Evolutionary conservation across 2,113 vertebrate species (phyloP).

Genomic region (Ctenomys sociabilis): DNA sequence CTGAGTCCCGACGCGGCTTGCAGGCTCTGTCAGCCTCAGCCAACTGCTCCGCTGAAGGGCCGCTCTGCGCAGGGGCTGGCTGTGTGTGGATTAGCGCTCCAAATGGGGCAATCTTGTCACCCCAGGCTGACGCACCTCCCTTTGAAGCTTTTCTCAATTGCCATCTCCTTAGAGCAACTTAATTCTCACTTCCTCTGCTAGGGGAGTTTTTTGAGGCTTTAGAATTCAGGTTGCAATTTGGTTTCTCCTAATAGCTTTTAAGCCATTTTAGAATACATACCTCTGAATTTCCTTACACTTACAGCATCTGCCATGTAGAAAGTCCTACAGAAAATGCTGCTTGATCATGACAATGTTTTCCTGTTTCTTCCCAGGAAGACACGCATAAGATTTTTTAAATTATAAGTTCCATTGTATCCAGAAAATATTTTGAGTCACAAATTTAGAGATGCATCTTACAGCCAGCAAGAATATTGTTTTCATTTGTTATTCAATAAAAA

Average conservation of each 20-base stretch:
- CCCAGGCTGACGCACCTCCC: background rate
- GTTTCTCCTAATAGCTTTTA: background rate
- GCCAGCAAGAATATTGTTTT: background rate
- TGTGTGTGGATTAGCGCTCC: background rate
- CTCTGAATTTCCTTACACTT: background rate
- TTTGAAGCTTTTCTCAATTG: background rate
- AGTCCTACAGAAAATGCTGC: background rate
- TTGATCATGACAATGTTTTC: background rate
- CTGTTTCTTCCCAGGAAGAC: background rate
- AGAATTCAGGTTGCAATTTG: background rate
- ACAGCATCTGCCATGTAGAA: background rate
- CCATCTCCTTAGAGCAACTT: background rate
- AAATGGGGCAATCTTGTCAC: background rate
- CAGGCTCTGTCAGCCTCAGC: slow-evolving; percentile 12
- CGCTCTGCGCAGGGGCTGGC: no score
- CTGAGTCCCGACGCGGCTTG: background rate
- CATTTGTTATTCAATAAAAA: slow-evolving; percentile 5
- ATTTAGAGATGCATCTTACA: background rate
- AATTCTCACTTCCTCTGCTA: background rate
- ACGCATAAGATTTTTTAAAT: background rate
- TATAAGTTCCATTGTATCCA: background rate
- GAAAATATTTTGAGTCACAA: background rate
- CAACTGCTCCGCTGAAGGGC: background rate
- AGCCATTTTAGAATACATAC: background rate
- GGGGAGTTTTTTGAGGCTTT: background rate